Percentiles rank a stretch among this genome's conserved stretches.
Evolutionary conservation across 2,888 invertebrate genomes (phyloP).

Genomic region (Aplocera efformata): DNA sequence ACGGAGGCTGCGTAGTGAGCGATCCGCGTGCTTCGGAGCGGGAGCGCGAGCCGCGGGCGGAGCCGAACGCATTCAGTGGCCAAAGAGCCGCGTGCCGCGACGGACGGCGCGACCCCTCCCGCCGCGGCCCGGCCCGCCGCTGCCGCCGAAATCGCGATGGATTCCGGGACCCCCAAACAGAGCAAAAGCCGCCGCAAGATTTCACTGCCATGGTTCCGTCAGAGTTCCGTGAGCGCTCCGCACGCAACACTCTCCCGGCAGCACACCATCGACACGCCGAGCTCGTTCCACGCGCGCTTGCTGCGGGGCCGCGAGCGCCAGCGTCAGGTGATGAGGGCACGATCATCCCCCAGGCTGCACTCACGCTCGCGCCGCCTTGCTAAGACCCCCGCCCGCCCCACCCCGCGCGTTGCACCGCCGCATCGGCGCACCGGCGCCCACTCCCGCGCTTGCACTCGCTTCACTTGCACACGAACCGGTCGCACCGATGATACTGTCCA

Average conservation of each 20-base stretch:
- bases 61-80: conserved; percentile 51
- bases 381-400: conserved; percentile 24
- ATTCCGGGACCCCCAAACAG: conserved; percentile 59
- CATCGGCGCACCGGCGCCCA: conserved; percentile 23
- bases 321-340: conserved; percentile 62
- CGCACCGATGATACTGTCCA: conserved; percentile 4
- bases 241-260: conserved; percentile 90
- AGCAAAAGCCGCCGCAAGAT: conserved; percentile 91
- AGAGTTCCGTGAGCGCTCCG: conserved; percentile 86
- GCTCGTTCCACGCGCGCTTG: conserved; percentile 89
- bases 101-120: conserved; percentile 55
- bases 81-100: conserved; percentile 55
- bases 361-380: conserved; percentile 18
- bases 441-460: conserved; percentile 42
- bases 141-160: conserved; percentile 52
- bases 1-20: conserved; percentile 76
- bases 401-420: conserved; percentile 25
- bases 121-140: conserved; percentile 49
- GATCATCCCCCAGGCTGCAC: conserved; percentile 18
- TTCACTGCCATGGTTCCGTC: conserved; percentile 94
- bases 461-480: conserved; percentile 23
- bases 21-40: conserved; percentile 41
- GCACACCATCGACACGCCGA: conserved; percentile 94
- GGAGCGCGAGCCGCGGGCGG: conserved; percentile 40
- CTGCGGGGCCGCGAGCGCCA: conserved; percentile 83